Evolutionary conservation across 2,888 invertebrate genomes (phyloP).

Genomic region (Fabriciana adippe): DNA sequence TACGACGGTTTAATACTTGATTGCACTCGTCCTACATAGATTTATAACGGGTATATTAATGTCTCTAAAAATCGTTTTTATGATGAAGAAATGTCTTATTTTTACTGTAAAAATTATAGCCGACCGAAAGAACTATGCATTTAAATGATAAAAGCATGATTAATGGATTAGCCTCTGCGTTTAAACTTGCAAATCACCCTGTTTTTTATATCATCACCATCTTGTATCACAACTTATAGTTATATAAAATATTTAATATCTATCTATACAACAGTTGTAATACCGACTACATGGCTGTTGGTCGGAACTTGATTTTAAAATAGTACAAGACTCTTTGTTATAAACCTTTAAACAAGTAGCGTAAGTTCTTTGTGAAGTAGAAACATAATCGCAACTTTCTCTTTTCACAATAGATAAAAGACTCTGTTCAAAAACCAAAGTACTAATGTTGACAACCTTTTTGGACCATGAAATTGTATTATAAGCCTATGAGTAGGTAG

Average conservation of each 20-base stretch:
- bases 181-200: no score
- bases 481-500: no score
- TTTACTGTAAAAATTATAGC: not conserved
- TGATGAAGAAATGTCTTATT: not conserved
- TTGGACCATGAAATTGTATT: no score
- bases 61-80: conserved; percentile 37
- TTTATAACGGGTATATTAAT: conserved; percentile 37
- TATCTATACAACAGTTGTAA: not conserved
- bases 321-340: conserved; percentile 27
- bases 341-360: conserved; percentile 12
- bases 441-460: not conserved
- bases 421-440: conserved; percentile 12
- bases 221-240: not conserved
- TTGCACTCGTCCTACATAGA: conserved; percentile 45
- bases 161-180: no score
- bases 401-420: conserved; percentile 38
- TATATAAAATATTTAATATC: not conserved
- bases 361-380: conserved; percentile 35
- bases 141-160: no score
- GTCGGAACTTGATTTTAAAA: not conserved
- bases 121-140: no score
- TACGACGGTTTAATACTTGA: conserved; percentile 49
- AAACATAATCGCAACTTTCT: conserved; percentile 40
- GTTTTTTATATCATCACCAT: no score
- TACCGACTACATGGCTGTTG: not conserved